Evolutionary conservation across 1,140 invertebrate genomes (phyloP).

Genomic region (Riptortus pedestris): DNA sequence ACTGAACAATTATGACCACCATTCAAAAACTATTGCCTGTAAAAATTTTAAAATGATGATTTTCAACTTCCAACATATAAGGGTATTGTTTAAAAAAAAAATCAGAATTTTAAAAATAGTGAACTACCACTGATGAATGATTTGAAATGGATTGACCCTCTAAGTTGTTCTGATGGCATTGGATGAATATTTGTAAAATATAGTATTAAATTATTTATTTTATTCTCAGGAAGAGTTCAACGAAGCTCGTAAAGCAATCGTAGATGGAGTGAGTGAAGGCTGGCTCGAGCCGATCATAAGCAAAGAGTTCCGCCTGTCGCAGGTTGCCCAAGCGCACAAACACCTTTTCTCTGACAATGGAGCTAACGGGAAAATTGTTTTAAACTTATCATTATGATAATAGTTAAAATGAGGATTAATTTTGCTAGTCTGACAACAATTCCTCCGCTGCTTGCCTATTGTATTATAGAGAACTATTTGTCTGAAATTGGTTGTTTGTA

Average conservation of each 20-base stretch:
- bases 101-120: neutral
- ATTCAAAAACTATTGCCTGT: no score
- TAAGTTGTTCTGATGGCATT: neutral
- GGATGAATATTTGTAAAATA: neutral
- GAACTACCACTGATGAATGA: neutral
- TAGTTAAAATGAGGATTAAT: no score
- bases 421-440: no score
- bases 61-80: neutral
- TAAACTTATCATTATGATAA: neutral
- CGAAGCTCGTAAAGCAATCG: constrained; percentile 36
- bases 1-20: no score
- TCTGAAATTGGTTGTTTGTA: no score
- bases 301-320: constrained; percentile 39
- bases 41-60: neutral
- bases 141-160: neutral
- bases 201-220: neutral
- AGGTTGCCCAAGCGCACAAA: constrained; percentile 37
- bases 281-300: constrained; percentile 42
- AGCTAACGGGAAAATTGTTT: constrained; percentile 36
- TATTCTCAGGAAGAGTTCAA: constrained; percentile 39
- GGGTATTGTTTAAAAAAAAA: neutral
- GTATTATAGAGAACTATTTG: no score
- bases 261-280: constrained; percentile 38
- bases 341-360: constrained; percentile 34
- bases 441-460: no score